phyloP scores from a whole-genome alignment of 2,113 vertebrate genomes.

The Podiceps cristatus region DNA sequence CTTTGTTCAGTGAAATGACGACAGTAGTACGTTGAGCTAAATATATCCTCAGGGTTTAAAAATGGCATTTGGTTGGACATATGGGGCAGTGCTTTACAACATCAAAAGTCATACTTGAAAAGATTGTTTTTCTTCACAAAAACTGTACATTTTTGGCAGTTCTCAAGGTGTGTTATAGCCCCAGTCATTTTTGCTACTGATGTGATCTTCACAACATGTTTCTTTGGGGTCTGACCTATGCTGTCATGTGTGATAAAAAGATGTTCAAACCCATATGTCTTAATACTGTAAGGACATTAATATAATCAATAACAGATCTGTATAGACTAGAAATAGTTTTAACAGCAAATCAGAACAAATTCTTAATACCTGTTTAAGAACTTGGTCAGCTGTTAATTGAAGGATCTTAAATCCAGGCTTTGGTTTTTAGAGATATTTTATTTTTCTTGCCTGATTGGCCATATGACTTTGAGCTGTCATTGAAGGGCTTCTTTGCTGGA shows the following conservation, averaged over 20 bases:
- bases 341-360: neutral
- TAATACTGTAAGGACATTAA: neutral
- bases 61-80: conserved; percentile 65
- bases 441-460: neutral
- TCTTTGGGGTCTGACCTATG: neutral
- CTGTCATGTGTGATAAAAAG: neutral
- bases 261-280: neutral
- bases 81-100: conserved; percentile 11
- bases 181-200: neutral
- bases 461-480: conserved; percentile 20
- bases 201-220: neutral
- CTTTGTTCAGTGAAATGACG: conserved; percentile 49
- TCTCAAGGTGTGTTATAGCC: conserved; percentile 15
- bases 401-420: neutral
- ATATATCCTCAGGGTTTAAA: conserved; percentile 57
- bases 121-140: neutral
- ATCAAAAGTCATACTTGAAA: conserved; percentile 6
- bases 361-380: neutral
- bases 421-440: neutral
- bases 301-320: neutral
- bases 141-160: neutral
- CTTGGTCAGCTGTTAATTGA: neutral
- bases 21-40: conserved; percentile 47
- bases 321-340: neutral
- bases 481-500: conserved; percentile 5